These are phyloP conservation scores for Pithys albifrons DNA, from an alignment of 2,113 vertebrate genomes.

Conservation along the genomic window DNA sequence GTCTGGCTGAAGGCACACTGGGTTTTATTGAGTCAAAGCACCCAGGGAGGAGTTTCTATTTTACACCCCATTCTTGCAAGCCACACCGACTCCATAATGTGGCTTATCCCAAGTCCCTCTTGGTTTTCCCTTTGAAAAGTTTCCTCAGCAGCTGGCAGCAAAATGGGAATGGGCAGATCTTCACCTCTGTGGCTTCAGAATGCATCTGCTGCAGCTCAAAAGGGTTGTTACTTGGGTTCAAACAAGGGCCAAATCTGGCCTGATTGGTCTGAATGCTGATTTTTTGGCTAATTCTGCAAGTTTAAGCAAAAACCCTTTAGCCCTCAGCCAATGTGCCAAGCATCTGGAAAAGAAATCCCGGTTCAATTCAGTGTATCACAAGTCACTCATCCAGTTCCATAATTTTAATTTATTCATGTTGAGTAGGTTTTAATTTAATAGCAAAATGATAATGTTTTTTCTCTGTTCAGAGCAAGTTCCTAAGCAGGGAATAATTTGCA, in stretches of 20 bases:
- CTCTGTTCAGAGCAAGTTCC: background rate
- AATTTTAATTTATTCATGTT: background rate
- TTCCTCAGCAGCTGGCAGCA: background rate
- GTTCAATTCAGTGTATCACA: background rate
- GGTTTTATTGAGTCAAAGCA: background rate
- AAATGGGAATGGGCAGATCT: background rate
- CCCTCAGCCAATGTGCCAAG: background rate
- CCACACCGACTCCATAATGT: accelerated
- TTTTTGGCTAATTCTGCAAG: background rate
- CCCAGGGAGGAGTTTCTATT: background rate
- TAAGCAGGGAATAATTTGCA: background rate
- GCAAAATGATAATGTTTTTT: background rate
- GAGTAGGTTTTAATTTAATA: background rate
- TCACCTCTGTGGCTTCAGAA: background rate
- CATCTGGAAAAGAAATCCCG: background rate
- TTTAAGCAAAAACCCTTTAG: background rate
- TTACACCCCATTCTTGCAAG: background rate
- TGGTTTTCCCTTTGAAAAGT: background rate
- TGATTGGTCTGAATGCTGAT: background rate
- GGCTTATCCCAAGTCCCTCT: background rate
- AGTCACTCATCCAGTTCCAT: background rate
- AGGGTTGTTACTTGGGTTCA: background rate
- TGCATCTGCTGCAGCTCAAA: background rate
- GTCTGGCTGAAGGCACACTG: background rate
- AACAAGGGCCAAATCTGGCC: background rate